Percentiles rank a stretch among this genome's conserved stretches.
These are phyloP conservation scores for Carterocephalus palaemon DNA, from an alignment of 2,888 invertebrate species.

Conservation along the genomic window DNA sequence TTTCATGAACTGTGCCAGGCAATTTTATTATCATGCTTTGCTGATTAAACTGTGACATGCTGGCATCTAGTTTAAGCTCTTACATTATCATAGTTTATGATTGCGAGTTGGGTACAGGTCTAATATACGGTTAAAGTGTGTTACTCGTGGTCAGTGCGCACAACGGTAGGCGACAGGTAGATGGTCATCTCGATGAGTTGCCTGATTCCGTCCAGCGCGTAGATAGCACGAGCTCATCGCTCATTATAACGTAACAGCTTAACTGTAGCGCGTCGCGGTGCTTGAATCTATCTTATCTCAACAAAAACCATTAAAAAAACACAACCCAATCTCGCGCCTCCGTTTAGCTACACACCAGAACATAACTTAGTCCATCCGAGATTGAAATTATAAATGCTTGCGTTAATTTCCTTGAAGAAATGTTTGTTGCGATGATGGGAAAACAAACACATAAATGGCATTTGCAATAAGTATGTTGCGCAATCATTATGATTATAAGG, in stretches of 20 bases:
- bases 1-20: constrained; percentile 1
- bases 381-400: not conserved
- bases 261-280: constrained; percentile 62
- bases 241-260: constrained; percentile 49
- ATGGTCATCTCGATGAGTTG: constrained; percentile 27
- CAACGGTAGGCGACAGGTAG: constrained; percentile 25
- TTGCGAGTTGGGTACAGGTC: not conserved
- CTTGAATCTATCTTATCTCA: constrained; percentile 33
- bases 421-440: too few relatives aligned
- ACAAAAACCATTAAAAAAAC: constrained; percentile 18
- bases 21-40: constrained; percentile 1
- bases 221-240: constrained; percentile 41
- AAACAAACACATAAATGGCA: too few relatives aligned
- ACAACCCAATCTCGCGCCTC: constrained; percentile 19
- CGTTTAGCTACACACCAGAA: constrained; percentile 8
- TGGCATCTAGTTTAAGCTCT: not conserved
- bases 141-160: constrained; percentile 4
- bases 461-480: too few relatives aligned
- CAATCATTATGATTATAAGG: too few relatives aligned
- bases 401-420: too few relatives aligned
- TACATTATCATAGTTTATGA: not conserved
- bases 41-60: constrained; percentile 2
- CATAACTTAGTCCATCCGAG: too few relatives aligned
- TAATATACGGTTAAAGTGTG: constrained; percentile 1
- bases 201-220: constrained; percentile 43